Evolutionary conservation across 2,797 vertebrate genomes (phyloP).

Genomic region (Coregonus sp.): DNA sequence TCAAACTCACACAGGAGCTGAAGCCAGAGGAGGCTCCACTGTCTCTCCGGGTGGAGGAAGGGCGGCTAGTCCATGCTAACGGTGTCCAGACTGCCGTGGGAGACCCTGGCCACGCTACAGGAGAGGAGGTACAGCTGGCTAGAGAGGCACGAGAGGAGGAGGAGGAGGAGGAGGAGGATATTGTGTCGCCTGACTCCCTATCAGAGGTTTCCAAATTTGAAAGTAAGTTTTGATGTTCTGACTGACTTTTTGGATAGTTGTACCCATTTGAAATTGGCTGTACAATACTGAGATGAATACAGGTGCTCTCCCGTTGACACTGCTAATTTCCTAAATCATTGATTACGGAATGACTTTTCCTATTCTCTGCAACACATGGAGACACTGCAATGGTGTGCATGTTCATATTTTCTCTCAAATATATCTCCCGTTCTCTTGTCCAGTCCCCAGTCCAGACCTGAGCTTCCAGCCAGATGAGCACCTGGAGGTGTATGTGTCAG

Average conservation of each 20-base stretch:
- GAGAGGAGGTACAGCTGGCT: conserved; percentile 21
- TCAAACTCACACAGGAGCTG: conserved; percentile 17
- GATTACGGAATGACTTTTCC: background rate
- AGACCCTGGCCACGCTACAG: background rate
- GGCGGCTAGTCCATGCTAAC: conserved; percentile 20
- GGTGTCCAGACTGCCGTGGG: background rate
- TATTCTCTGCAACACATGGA: background rate
- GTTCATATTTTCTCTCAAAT: no score
- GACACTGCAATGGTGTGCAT: no score
- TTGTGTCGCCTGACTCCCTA: conserved; percentile 53
- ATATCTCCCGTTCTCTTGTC: background rate
- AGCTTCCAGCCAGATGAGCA: conserved; percentile 87
- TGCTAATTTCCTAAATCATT: background rate
- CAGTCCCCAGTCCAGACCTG: conserved; percentile 90
- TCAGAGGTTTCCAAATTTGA: conserved; percentile 81
- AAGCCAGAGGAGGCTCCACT: conserved; percentile 32
- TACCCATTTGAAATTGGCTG: background rate
- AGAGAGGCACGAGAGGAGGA: conserved; percentile 19
- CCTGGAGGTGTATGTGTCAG: conserved; percentile 89
- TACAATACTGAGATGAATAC: background rate
- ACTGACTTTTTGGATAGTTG: background rate
- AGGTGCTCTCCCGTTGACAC: no score
- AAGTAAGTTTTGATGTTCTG: conserved; percentile 70
- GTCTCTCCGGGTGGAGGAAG: conserved; percentile 37
- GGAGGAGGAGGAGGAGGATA: conserved; percentile 52